A percentile compares a stretch with the other conserved stretches of the same genome.
These are phyloP conservation scores for Acropora yongei DNA, from an alignment of 64 coral and sea anemone genomes.

Conservation along the genomic window DNA sequence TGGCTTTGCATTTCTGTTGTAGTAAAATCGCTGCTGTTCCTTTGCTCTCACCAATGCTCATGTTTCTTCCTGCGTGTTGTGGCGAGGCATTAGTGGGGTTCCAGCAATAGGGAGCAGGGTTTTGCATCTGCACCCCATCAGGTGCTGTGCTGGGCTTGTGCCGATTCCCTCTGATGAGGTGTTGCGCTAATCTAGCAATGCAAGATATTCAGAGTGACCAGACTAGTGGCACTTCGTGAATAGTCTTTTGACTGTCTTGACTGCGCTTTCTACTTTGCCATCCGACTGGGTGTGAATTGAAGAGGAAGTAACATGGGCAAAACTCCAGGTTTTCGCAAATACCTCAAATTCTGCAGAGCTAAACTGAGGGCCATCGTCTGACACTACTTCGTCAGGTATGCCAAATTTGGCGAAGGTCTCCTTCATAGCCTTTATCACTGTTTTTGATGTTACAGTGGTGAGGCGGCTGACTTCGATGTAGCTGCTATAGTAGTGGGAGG, in stretches of 20 bases:
- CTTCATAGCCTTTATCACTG: not conserved
- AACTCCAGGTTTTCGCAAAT: not conserved
- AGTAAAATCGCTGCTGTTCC: constrained; percentile 1
- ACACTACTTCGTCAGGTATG: constrained; percentile 9
- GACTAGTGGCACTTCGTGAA: not conserved
- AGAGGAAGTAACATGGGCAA: not conserved
- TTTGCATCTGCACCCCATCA: not conserved
- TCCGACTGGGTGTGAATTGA: not conserved
- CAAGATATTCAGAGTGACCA: not conserved
- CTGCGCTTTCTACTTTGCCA: not conserved
- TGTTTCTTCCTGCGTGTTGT: not conserved
- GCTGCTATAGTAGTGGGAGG: not conserved
- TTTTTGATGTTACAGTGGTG: not conserved
- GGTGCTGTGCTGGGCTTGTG: not conserved
- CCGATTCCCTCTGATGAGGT: not conserved
- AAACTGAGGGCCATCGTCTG: not conserved
- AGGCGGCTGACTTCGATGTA: constrained; percentile 1
- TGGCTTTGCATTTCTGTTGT: constrained; percentile 10
- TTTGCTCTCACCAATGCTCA: not conserved
- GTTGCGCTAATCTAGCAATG: not conserved
- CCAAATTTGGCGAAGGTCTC: constrained; percentile 13
- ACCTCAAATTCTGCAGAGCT: not conserved
- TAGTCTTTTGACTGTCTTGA: not conserved
- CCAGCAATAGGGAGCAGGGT: not conserved
- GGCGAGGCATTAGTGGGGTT: not conserved